These are phyloP conservation scores for Drosophila azteca DNA, from an alignment of 1,140 invertebrate species.

Conservation along the genomic window DNA sequence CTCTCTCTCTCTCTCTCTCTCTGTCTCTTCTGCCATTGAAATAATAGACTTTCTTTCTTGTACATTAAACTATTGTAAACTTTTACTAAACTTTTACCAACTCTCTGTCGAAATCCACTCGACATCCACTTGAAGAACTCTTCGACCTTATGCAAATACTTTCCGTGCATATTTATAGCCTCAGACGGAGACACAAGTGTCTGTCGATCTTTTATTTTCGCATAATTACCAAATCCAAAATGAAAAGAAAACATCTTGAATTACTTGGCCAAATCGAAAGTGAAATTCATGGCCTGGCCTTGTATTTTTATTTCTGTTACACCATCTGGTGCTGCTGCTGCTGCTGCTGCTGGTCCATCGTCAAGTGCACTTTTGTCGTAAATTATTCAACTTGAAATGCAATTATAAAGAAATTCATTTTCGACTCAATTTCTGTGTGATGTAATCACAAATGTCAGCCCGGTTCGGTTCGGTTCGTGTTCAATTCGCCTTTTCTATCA, in stretches of 20 bases:
- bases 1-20: constrained; percentile 9
- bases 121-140: constrained; percentile 23
- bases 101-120: constrained; percentile 34
- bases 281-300: constrained; percentile 53
- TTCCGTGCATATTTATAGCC: constrained; percentile 43
- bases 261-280: constrained; percentile 50
- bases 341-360: not conserved
- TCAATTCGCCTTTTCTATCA: not conserved
- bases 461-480: not conserved
- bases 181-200: constrained; percentile 23
- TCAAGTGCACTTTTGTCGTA: constrained; percentile 44
- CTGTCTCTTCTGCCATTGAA: not conserved
- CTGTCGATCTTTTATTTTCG: constrained; percentile 33
- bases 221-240: constrained; percentile 48
- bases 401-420: constrained; percentile 37
- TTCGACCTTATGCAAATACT: constrained; percentile 4
- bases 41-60: no score
- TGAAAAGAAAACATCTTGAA: constrained; percentile 37
- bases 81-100: not conserved
- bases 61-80: constrained; percentile 8
- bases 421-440: not conserved
- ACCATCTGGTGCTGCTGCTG: constrained; percentile 9
- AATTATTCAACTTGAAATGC: constrained; percentile 46
- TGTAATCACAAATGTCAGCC: constrained; percentile 6
- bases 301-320: constrained; percentile 1